phyloP scores from a whole-genome alignment of 2,888 invertebrate genomes.

The Ctenicera cuprea region DNA sequence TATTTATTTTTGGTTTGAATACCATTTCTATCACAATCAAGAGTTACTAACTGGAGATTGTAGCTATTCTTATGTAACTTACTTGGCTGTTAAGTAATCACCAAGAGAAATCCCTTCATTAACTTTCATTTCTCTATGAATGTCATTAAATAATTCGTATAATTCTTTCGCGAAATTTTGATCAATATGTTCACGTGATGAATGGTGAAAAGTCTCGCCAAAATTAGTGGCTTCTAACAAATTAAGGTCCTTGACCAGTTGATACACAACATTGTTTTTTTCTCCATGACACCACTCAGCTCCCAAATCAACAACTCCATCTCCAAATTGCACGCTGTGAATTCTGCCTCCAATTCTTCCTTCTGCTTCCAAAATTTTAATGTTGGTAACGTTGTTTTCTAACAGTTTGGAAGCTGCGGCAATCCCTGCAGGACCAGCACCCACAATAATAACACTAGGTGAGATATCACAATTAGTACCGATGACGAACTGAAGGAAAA shows the following conservation, averaged over 20 bases:
- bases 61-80: too few relatives aligned
- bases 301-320: conserved; percentile 64
- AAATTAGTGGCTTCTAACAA: not conserved
- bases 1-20: too few relatives aligned
- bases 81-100: too few relatives aligned
- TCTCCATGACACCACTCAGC: conserved; percentile 71
- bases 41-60: too few relatives aligned
- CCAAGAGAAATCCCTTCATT: too few relatives aligned
- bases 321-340: conserved; percentile 55
- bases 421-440: conserved; percentile 77
- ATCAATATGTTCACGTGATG: conserved; percentile 56
- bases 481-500: too few relatives aligned
- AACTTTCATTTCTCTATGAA: too few relatives aligned
- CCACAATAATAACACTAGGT: conserved; percentile 73
- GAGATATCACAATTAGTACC: not conserved
- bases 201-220: conserved; percentile 56
- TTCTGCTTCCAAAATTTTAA: conserved; percentile 72
- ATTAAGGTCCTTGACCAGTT: conserved; percentile 64
- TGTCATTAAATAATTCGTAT: too few relatives aligned
- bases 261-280: conserved; percentile 66
- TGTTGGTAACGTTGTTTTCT: conserved; percentile 71
- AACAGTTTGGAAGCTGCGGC: conserved; percentile 75
- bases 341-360: conserved; percentile 69
- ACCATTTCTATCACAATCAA: too few relatives aligned
- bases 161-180: conserved; percentile 45